A percentile compares a stretch with the other conserved stretches of the same genome.
These are phyloP conservation scores for Myripristis murdjan DNA, from an alignment of 2,797 vertebrate species.

Conservation along the genomic window DNA sequence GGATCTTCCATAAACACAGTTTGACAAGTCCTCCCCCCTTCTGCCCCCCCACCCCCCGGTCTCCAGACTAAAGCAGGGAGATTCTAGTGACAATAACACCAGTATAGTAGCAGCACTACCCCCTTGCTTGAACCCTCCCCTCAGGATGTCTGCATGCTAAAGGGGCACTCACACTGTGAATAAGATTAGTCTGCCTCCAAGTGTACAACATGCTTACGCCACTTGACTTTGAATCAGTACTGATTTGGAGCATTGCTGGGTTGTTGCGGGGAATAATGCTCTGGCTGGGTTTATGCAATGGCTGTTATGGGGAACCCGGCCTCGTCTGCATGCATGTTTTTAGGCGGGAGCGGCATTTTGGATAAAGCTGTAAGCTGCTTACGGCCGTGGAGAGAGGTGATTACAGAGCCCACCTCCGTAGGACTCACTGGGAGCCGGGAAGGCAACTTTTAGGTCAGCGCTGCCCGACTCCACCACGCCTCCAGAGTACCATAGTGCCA, in stretches of 20 bases:
- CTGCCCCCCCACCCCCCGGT: constrained; percentile 45
- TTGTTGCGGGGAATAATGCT: constrained; percentile 82
- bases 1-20: constrained; percentile 74
- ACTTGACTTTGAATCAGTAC: constrained; percentile 85
- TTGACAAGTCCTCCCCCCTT: constrained; percentile 68
- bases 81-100: constrained; percentile 50
- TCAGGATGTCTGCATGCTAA: constrained; percentile 84
- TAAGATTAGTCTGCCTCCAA: constrained; percentile 85
- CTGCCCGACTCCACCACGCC: constrained; percentile 74
- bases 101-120: constrained; percentile 69
- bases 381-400: constrained; percentile 84
- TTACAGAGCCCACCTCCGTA: constrained; percentile 84
- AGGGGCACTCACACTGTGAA: constrained; percentile 86
- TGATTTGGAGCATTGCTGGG: constrained; percentile 83
- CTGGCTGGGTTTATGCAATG: constrained; percentile 83
- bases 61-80: constrained; percentile 64
- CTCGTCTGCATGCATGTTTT: constrained; percentile 84
- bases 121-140: constrained; percentile 80
- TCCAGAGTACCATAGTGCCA: constrained; percentile 50
- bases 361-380: constrained; percentile 87
- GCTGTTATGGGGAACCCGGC: constrained; percentile 80
- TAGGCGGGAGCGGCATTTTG: constrained; percentile 78
- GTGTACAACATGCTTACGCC: constrained; percentile 87
- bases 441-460: constrained; percentile 85
- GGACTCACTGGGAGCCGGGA: constrained; percentile 74